Evolutionary conservation across 2,113 vertebrate species (phyloP), one percentile per base, ranked within the genome.

Genomic region (Psilopsiagon aurifrons): DNA sequence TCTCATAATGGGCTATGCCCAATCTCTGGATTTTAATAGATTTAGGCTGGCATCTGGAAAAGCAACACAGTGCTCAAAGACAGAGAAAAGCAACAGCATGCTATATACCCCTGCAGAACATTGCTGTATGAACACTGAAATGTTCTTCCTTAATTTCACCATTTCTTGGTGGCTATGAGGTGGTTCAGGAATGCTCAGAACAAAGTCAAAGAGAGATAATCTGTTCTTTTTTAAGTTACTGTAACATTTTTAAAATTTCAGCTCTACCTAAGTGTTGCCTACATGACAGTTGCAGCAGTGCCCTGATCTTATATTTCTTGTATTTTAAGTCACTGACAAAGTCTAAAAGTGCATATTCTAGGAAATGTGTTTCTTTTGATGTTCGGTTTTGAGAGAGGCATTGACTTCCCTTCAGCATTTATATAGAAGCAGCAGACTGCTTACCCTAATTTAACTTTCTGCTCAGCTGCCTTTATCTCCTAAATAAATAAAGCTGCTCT

Each of bases 401-500:
- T 71, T 87, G 83, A 75, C 57, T 83, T 93, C 81, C 74, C 73
- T 92, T 60, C 91, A 63, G 63, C 89, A n/a, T 78, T 83, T 91
- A 73, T 49, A 86, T 80, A 96, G 86, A 97, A 93, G 91, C 86
- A 43, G 59, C 47, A 86, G 80, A 29, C 82, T 74, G n/a, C 81
- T 94, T 79, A 77, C 73, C 67, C 82, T 89, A 93, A 76, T 90
- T 96, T 82, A 81, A 82, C 78, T 73, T 94, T 96, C 69, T 88
- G 70, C 68, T 95, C 69, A 63, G 75, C 60, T 90, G 74, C 77
- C 59, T 74, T 96, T 90, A 83, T 95, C 94, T 90, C 64, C 81
- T 85, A 92, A 92, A 81, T 86, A 94, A 97, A 96, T 75, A 90
- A 54, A 80, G 55, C 83, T 82, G 78, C 37, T 85, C 88, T 13